Conservation (phyloP, 2,113 vertebrate genomes). For the Canis aureus region DNA sequence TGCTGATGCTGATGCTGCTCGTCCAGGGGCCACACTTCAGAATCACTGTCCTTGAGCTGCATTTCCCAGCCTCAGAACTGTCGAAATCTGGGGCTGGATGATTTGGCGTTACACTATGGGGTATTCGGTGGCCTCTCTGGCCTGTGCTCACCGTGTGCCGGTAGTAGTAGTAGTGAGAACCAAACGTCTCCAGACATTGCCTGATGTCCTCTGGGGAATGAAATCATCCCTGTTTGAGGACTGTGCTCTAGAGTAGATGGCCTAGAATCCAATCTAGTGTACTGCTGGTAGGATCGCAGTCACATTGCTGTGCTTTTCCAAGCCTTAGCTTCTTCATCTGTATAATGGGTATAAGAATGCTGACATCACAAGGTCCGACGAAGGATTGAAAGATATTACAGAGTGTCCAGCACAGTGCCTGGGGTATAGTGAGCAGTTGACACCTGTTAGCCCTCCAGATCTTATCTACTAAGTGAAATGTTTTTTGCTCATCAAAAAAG, state of each 20-base stretch:
- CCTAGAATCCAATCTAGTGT: not conserved
- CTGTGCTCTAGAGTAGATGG: not conserved
- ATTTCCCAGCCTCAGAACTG: not conserved
- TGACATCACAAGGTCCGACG: not conserved
- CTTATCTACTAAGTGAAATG: not conserved
- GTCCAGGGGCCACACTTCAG: not conserved
- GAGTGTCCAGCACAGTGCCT: not conserved
- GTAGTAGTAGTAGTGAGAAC: not conserved
- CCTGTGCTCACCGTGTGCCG: too few relatives aligned
- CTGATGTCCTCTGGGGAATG: not conserved
- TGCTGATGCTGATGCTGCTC: too few relatives aligned
- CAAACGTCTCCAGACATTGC: not conserved
- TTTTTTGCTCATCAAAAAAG: not conserved
- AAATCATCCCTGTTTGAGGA: not conserved
- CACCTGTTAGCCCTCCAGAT: not conserved
- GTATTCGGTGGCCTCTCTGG: not conserved
- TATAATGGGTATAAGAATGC: not conserved
- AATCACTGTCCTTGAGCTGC: not conserved
- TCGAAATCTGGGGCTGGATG: rapidly evolving
- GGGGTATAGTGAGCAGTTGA: not conserved
- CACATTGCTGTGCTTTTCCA: too few relatives aligned
- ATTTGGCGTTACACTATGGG: rapidly evolving
- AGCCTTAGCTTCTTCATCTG: not conserved
- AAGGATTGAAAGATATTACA: not conserved
- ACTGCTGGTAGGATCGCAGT: rapidly evolving